Percentiles rank a stretch among this genome's conserved stretches.
Evolutionary conservation across 2,888 invertebrate genomes (phyloP).

Genomic region (Tipula vernalis): DNA sequence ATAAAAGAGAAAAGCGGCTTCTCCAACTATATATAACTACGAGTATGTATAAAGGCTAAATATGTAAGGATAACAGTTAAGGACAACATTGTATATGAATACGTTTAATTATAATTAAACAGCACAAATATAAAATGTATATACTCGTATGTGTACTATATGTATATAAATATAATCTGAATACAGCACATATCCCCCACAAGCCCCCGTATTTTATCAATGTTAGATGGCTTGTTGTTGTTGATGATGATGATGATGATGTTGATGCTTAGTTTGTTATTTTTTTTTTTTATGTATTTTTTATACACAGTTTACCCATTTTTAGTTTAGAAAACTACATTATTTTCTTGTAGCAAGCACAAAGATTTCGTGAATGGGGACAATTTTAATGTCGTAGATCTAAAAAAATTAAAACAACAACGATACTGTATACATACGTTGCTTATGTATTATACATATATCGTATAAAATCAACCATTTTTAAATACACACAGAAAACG

Average conservation of each 20-base stretch:
- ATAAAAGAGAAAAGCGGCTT: conserved; percentile 4
- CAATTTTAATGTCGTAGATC: not conserved
- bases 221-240: not conserved
- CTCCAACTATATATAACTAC: not conserved
- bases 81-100: not conserved
- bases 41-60: not conserved
- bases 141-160: not conserved
- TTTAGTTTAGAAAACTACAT: not conserved
- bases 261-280: not conserved
- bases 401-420: not conserved
- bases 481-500: not conserved
- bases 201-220: not conserved
- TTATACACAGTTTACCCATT: not conserved
- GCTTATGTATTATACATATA: not conserved
- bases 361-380: not conserved
- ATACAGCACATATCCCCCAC: not conserved
- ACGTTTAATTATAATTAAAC: conserved; percentile 4
- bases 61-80: not conserved
- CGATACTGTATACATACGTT: not conserved
- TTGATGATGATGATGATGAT: not conserved
- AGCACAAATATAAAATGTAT: not conserved
- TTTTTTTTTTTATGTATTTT: not conserved
- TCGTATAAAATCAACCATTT: not conserved
- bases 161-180: not conserved
- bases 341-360: not conserved